Conservation (phyloP, 2,888 invertebrate genomes). For the Sarcophaga caerulescens region DNA sequence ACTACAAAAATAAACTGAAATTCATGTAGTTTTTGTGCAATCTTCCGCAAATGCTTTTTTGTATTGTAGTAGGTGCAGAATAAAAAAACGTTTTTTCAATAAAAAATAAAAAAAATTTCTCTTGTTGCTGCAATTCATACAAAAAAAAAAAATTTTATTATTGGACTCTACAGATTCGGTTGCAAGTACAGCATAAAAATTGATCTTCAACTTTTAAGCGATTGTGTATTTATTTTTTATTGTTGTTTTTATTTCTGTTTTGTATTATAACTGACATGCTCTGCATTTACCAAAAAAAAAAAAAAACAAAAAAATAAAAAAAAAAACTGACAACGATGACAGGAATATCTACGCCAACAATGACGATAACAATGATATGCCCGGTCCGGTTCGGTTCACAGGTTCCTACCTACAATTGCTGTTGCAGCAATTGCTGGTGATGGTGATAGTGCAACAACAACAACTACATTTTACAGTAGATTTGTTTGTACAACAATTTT, state of each 20-base stretch:
- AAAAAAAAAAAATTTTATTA: conserved; percentile 37
- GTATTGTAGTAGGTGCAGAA: conserved; percentile 47
- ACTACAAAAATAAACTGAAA: background rate
- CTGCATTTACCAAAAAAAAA: conserved; percentile 38
- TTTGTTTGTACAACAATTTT: conserved; percentile 22
- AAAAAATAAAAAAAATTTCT: conserved; percentile 20
- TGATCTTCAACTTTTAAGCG: conserved; percentile 45
- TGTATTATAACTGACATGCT: conserved; percentile 35
- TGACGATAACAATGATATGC: conserved; percentile 59
- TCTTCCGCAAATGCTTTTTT: background rate
- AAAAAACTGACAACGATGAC: conserved; percentile 61
- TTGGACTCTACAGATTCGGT: conserved; percentile 43
- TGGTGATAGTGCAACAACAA: conserved; percentile 24
- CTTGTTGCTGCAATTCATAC: conserved; percentile 32
- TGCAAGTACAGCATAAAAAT: conserved; percentile 46
- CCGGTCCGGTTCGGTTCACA: conserved; percentile 50
- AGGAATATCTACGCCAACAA: conserved; percentile 61
- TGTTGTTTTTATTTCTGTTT: background rate
- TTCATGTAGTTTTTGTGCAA: background rate
- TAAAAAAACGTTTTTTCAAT: conserved; percentile 40
- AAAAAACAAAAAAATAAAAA: background rate
- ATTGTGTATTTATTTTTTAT: conserved; percentile 35
- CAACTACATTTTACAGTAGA: conserved; percentile 37
- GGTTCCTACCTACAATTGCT: conserved; percentile 38
- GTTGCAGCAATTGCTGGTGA: conserved; percentile 21